phyloP scores from a whole-genome alignment of 2,888 invertebrate genomes.

The Sinotaia quadrata region DNA sequence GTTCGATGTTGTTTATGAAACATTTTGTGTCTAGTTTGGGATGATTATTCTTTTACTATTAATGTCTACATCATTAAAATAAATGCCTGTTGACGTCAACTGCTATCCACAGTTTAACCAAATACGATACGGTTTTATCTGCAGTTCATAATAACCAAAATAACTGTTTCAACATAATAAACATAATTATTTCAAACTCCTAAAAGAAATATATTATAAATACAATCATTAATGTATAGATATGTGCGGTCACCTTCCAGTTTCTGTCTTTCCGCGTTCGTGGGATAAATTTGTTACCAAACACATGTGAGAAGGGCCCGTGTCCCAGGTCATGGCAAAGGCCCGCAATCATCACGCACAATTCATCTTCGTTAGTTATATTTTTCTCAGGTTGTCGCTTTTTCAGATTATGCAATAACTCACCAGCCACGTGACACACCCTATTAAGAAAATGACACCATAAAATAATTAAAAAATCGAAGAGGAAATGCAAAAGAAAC shows the following conservation, averaged over 20 bases:
- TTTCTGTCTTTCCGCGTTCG: neutral
- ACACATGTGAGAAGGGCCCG: neutral
- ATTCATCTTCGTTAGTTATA: neutral
- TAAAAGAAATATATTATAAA: neutral
- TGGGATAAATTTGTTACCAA: neutral
- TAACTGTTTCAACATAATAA: neutral
- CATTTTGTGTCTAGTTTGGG: too few species aligned
- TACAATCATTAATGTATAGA: neutral
- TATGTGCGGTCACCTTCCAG: neutral
- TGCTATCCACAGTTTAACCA: too few species aligned
- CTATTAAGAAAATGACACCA: neutral
- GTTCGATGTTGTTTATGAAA: too few species aligned
- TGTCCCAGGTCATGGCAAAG: neutral
- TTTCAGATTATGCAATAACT: neutral
- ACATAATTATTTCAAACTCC: too few species aligned
- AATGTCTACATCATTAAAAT: too few species aligned
- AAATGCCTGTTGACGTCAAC: too few species aligned
- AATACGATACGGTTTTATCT: neutral
- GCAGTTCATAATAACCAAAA: neutral
- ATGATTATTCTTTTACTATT: too few species aligned
- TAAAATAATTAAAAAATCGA: too few species aligned
- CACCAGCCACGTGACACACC: neutral
- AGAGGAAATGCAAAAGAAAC: too few species aligned
- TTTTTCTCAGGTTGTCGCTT: neutral
- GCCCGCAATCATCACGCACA: neutral